Conservation (phyloP, 2,797 vertebrate species). For the Brachyrhaphis roseni region DNA sequence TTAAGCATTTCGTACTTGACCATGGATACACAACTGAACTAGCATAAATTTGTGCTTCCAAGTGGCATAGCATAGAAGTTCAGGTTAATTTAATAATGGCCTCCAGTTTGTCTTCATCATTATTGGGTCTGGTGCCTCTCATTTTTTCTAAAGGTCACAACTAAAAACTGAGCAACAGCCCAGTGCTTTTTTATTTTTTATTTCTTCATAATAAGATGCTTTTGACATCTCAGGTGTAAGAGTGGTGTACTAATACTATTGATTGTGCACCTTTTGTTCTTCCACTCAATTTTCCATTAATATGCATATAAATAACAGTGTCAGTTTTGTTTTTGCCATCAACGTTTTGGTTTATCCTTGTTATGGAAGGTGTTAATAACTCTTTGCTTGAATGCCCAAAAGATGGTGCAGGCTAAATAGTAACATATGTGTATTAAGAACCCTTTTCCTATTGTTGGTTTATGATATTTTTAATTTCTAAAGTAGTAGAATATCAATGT, state of each 20-base stretch:
- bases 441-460: not conserved
- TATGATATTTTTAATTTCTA: not conserved
- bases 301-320: not conserved
- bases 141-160: not conserved
- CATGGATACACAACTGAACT: not conserved
- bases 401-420: not conserved
- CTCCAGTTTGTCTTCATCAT: not conserved
- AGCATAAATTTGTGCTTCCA: not conserved
- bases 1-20: not conserved
- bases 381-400: not conserved
- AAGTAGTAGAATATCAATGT: not conserved
- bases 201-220: not conserved
- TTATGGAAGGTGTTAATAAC: not conserved
- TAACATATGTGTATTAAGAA: not conserved
- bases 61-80: not conserved
- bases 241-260: not conserved
- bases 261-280: not conserved
- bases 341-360: not conserved
- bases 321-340: not conserved
- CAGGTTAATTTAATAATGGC: not conserved
- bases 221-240: not conserved
- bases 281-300: not conserved
- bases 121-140: not conserved
- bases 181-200: not conserved
- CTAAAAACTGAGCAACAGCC: not conserved